phyloP scores from a whole-genome alignment of 2,888 invertebrate genomes.

The Eristalis tenax region DNA sequence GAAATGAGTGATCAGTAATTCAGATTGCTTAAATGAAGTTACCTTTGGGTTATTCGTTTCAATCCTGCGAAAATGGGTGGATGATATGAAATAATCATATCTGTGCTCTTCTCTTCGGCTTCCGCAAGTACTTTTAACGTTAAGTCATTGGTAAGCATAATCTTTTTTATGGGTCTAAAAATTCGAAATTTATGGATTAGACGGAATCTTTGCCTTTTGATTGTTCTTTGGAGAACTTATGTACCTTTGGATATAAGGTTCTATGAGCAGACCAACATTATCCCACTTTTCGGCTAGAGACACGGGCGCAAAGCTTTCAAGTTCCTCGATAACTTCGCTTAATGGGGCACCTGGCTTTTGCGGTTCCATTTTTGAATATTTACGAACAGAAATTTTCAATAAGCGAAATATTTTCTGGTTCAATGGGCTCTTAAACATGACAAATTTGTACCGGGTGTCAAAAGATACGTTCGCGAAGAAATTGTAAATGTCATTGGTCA shows the following conservation, averaged over 20 bases:
- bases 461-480: constrained; percentile 6
- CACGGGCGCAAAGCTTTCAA: constrained; percentile 88
- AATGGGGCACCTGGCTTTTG: constrained; percentile 17
- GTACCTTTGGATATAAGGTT: constrained; percentile 86
- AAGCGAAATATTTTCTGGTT: constrained; percentile 2
- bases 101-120: constrained; percentile 85
- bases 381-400: constrained; percentile 15
- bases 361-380: constrained; percentile 23
- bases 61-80: constrained; percentile 95
- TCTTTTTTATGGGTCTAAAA: constrained; percentile 83
- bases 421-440: constrained; percentile 40
- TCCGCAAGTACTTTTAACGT: constrained; percentile 93
- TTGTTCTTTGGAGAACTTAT: neutral
- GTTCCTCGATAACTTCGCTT: constrained; percentile 82
- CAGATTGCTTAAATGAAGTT: constrained; percentile 70
- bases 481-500: neutral
- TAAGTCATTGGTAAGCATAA: constrained; percentile 95
- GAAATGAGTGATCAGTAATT: neutral
- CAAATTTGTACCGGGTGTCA: neutral
- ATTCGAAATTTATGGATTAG: neutral
- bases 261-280: constrained; percentile 95
- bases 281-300: constrained; percentile 93
- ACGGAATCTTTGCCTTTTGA: neutral
- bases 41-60: constrained; percentile 91
- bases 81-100: constrained; percentile 96